Evolutionary conservation across 2,113 vertebrate species (phyloP).

Genomic region (Oreochromis spilurus): DNA sequence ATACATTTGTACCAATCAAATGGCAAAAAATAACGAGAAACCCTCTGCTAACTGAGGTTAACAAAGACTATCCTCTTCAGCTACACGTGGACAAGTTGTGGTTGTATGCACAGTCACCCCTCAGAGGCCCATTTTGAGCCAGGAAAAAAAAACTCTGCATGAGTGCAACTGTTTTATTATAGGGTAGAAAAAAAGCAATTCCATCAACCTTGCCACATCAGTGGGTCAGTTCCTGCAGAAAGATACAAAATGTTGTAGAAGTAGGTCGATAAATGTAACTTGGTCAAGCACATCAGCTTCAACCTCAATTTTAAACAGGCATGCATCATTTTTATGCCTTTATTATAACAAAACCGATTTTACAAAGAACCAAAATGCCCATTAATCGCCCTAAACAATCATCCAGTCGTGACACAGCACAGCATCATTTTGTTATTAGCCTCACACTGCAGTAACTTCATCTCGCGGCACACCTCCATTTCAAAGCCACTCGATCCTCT

Average conservation of each 20-base stretch:
- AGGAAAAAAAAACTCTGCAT: background rate
- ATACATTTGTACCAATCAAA: background rate
- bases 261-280: accelerated
- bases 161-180: background rate
- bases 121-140: background rate
- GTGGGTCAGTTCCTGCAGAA: background rate
- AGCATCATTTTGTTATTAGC: background rate
- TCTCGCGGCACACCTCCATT: background rate
- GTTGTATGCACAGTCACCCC: background rate
- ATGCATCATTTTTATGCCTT: background rate
- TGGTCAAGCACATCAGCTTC: background rate
- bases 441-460: background rate
- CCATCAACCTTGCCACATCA: background rate
- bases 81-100: background rate
- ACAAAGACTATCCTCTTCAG: background rate
- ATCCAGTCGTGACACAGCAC: background rate
- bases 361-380: background rate
- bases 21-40: background rate
- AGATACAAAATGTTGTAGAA: background rate
- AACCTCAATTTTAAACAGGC: background rate
- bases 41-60: background rate
- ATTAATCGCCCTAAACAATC: background rate
- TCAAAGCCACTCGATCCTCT: background rate
- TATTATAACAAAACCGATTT: accelerated
- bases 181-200: background rate